Conservation (phyloP, 2,797 vertebrate species). For the Poecilia velifera region DNA sequence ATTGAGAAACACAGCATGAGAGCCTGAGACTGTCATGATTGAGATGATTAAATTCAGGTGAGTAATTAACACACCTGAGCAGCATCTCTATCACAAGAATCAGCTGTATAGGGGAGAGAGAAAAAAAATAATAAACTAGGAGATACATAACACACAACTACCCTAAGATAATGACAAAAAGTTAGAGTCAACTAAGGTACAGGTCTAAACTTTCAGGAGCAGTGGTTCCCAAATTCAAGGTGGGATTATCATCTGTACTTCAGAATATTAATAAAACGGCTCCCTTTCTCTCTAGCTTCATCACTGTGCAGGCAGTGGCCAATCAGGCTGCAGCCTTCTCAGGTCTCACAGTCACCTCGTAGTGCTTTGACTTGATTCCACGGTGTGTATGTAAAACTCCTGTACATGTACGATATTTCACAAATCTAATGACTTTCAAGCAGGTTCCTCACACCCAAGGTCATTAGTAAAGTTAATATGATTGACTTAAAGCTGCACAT, state of each 20-base stretch:
- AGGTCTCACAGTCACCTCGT: conserved; percentile 35
- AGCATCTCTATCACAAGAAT: not conserved
- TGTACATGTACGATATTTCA: conserved; percentile 33
- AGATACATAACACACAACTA: not conserved
- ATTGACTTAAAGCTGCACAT: conserved; percentile 47
- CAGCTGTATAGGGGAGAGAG: not conserved
- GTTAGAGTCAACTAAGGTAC: not conserved
- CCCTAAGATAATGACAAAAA: not conserved
- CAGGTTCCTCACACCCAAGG: conserved; percentile 31
- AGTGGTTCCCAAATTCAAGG: not conserved
- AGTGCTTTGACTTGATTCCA: conserved; percentile 16
- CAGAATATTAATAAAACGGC: not conserved
- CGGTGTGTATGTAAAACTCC: conserved; percentile 21
- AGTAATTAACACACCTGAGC: not conserved
- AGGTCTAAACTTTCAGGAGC: not conserved
- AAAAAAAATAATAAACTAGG: not conserved
- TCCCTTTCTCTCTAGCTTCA: conserved; percentile 4
- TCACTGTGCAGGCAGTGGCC: conserved; percentile 36
- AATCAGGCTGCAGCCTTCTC: conserved; percentile 35
- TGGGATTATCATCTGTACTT: not conserved
- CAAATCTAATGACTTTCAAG: conserved; percentile 45
- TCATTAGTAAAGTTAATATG: conserved; percentile 53
- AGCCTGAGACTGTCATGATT: not conserved
- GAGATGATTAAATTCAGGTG: not conserved
- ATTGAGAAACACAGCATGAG: too few species aligned